Evolutionary conservation across 2,113 vertebrate species (phyloP).

Genomic region (Rostratula benghalensis): DNA sequence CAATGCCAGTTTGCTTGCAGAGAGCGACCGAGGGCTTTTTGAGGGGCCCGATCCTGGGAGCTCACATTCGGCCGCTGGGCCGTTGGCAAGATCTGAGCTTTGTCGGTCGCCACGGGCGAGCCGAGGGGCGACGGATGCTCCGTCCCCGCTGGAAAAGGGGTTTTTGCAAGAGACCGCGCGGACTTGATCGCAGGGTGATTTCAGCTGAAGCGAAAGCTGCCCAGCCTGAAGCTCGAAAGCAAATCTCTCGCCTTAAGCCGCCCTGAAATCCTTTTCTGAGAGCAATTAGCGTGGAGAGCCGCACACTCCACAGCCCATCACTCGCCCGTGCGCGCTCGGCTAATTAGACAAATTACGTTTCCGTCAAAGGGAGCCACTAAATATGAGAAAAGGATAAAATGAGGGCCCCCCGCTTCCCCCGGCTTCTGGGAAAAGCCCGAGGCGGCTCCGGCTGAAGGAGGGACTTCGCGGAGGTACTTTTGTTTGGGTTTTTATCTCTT

Average conservation of each 20-base stretch:
- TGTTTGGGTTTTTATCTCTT: not conserved
- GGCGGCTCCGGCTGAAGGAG: not conserved
- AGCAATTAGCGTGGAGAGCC: slow-evolving; percentile 68
- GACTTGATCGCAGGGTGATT: not conserved
- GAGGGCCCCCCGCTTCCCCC: not conserved
- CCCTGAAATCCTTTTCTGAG: slow-evolving; percentile 56
- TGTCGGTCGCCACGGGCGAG: not conserved
- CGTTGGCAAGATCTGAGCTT: not conserved
- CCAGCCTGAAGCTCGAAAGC: not conserved
- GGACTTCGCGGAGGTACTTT: not conserved
- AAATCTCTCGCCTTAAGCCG: slow-evolving; percentile 24
- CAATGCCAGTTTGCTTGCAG: not conserved
- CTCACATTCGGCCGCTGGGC: not conserved
- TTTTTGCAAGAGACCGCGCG: not conserved
- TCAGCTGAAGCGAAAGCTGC: not conserved
- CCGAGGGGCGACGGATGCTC: not conserved
- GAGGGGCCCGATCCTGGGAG: not conserved
- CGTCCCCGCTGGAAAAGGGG: not conserved
- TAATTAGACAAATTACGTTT: slow-evolving; percentile 75
- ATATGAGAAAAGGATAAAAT: slow-evolving; percentile 42
- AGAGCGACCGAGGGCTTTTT: not conserved
- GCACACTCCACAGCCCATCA: slow-evolving; percentile 43
- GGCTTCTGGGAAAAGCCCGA: not conserved
- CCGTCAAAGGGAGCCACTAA: slow-evolving; percentile 65
- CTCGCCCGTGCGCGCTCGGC: slow-evolving; percentile 47